Conservation (phyloP, 2,888 invertebrate species). For the Drosophila emarginata region DNA sequence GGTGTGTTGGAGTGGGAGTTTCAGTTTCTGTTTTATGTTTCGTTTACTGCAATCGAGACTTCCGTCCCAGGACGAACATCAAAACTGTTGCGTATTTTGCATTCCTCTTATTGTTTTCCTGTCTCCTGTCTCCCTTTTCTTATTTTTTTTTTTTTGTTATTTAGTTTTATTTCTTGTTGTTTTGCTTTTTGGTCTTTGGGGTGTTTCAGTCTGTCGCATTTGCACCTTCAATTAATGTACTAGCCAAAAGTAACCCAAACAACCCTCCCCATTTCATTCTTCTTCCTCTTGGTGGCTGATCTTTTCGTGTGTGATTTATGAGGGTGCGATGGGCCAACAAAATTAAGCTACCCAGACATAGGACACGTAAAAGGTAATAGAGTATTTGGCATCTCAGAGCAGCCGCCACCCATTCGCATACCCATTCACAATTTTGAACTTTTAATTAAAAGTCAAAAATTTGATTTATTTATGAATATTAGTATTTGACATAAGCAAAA, state of each 20-base stretch:
- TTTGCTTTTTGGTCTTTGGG: constrained; percentile 42
- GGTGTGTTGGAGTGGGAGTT: not conserved
- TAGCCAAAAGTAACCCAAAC: constrained; percentile 24
- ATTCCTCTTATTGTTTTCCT: constrained; percentile 45
- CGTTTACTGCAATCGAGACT: constrained; percentile 58
- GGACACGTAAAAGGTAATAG: constrained; percentile 49
- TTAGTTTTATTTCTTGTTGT: constrained; percentile 49
- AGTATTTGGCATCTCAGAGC: constrained; percentile 77
- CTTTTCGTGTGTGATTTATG: constrained; percentile 73
- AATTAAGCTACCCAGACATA: constrained; percentile 67
- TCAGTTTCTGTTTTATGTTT: constrained; percentile 52
- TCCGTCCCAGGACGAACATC: constrained; percentile 68
- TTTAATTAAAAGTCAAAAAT: constrained; percentile 78
- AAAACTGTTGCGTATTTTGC: constrained; percentile 77
- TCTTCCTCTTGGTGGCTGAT: constrained; percentile 8
- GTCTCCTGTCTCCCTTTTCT: constrained; percentile 38
- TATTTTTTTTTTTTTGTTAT: constrained; percentile 68
- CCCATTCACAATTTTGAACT: constrained; percentile 55
- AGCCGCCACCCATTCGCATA: constrained; percentile 43
- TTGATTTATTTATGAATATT: constrained; percentile 71
- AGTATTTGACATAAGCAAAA: constrained; percentile 55
- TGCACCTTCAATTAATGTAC: constrained; percentile 76
- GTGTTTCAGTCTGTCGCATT: constrained; percentile 69
- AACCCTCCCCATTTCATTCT: constrained; percentile 19
- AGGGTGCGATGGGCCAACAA: constrained; percentile 75